Conservation (phyloP, 2,113 vertebrate genomes). For the Calyptommatus sinebrachiatus region DNA sequence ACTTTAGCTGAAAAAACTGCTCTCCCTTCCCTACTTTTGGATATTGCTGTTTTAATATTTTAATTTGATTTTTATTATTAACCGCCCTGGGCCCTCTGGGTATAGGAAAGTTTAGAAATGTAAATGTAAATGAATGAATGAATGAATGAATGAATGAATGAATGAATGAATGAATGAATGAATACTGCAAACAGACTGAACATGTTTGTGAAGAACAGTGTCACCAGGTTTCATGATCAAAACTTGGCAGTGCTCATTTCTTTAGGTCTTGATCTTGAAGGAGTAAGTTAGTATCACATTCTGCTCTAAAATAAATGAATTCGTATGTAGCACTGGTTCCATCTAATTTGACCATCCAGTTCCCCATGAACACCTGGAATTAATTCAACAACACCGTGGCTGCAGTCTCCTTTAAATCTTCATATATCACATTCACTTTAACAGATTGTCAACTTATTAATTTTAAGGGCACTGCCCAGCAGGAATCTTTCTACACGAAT, state of each 20-base stretch:
- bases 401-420: background rate
- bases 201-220: background rate
- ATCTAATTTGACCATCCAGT: background rate
- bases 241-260: background rate
- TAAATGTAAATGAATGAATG: no score
- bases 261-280: background rate
- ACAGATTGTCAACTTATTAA: background rate
- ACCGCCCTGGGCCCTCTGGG: no score
- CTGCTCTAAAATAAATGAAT: background rate
- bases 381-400: background rate
- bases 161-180: no score
- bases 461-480: background rate
- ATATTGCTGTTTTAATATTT: no score
- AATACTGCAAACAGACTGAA: background rate
- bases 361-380: conserved; percentile 1
- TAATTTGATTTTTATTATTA: no score
- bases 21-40: no score
- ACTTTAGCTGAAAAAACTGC: no score
- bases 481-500: background rate
- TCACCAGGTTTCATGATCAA: background rate
- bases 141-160: no score
- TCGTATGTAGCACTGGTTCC: background rate
- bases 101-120: no score
- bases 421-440: background rate
- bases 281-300: background rate